Evolutionary conservation across 2,797 vertebrate genomes (phyloP).

Genomic region (Tinamus major): DNA sequence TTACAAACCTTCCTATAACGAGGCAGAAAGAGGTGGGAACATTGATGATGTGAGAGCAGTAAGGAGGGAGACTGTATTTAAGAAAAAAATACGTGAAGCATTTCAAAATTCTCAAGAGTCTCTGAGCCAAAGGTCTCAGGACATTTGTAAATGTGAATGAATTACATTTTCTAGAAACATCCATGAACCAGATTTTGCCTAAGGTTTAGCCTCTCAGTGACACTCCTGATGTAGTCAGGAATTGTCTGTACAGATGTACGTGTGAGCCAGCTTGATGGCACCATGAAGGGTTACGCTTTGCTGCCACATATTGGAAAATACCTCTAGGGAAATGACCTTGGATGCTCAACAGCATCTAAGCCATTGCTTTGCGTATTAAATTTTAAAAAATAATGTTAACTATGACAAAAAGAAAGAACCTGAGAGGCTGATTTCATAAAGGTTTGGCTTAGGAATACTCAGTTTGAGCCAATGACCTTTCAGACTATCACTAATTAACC

Average conservation of each 20-base stretch:
- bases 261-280: background rate
- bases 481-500: conserved; percentile 52
- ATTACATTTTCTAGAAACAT: background rate
- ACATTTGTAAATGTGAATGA: background rate
- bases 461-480: background rate
- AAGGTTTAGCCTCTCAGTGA: background rate
- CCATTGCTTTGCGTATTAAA: background rate
- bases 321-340: background rate
- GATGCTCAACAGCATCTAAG: background rate
- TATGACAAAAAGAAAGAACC: background rate
- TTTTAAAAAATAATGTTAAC: background rate
- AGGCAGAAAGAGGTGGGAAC: background rate
- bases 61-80: background rate
- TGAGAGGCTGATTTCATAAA: background rate
- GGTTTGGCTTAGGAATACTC: background rate
- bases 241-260: background rate
- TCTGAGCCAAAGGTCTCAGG: background rate
- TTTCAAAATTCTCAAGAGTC: background rate
- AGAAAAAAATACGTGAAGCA: background rate
- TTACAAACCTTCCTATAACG: background rate
- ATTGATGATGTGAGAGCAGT: background rate
- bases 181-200: background rate
- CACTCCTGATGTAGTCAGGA: background rate
- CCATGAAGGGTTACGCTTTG: background rate
- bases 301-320: background rate